Evolutionary conservation across 2,797 vertebrate genomes (phyloP).

Genomic region (Spizella passerina): DNA sequence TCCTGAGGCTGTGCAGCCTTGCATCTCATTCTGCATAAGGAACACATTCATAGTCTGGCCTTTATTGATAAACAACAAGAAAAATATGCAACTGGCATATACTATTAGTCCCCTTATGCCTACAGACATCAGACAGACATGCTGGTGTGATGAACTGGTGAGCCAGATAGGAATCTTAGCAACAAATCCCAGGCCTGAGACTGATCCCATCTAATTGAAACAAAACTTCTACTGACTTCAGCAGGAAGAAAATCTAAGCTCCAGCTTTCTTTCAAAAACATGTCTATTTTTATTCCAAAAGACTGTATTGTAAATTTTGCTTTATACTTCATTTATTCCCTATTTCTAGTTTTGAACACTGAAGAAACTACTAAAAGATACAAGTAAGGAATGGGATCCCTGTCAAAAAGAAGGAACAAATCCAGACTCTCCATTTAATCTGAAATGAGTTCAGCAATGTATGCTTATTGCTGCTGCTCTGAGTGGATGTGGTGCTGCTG

Average conservation of each 20-base stretch:
- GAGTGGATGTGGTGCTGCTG: neutral
- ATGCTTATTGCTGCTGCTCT: neutral
- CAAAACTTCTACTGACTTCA: constrained; percentile 7
- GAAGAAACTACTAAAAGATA: neutral
- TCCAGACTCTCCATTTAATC: neutral
- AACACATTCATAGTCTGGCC: constrained; percentile 8
- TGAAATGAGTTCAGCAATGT: neutral
- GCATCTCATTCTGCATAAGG: constrained; percentile 7
- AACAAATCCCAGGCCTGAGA: constrained; percentile 17
- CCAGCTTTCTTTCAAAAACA: neutral
- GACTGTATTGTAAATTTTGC: neutral
- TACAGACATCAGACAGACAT: constrained; percentile 23
- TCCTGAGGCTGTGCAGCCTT: neutral
- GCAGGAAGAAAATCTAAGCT: neutral
- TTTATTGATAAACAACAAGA: constrained; percentile 40
- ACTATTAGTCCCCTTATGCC: neutral
- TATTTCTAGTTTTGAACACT: neutral
- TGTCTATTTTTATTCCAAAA: neutral
- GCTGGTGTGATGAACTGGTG: neutral
- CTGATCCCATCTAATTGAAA: constrained; percentile 36
- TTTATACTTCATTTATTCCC: neutral
- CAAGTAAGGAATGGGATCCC: neutral
- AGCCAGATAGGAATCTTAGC: constrained; percentile 16
- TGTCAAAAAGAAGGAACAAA: neutral
- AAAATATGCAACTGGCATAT: constrained; percentile 18